phyloP scores from a whole-genome alignment of 2,797 vertebrate genomes.

The Coendou prehensilis region DNA sequence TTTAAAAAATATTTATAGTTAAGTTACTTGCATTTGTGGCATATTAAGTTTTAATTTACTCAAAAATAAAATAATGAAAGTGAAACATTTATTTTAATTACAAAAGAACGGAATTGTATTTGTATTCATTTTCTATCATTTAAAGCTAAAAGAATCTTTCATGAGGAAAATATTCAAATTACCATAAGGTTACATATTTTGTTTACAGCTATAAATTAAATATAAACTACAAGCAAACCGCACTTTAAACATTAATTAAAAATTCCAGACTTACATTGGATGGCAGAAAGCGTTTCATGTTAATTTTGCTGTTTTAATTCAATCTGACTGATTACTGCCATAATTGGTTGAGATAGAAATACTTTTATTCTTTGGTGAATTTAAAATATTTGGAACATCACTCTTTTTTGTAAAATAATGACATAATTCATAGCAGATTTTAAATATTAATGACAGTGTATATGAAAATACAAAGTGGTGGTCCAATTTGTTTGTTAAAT shows the following conservation, averaged over 20 bases:
- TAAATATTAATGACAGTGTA: not conserved
- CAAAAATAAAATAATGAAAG: slow-evolving; percentile 80
- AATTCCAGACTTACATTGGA: slow-evolving; percentile 76
- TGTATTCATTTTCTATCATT: slow-evolving; percentile 73
- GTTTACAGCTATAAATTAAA: slow-evolving; percentile 86
- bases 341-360: slow-evolving; percentile 70
- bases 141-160: slow-evolving; percentile 72
- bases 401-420: slow-evolving; percentile 59
- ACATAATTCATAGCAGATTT: not conserved
- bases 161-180: slow-evolving; percentile 75
- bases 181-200: slow-evolving; percentile 68
- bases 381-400: slow-evolving; percentile 70
- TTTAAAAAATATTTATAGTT: slow-evolving; percentile 70
- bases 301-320: slow-evolving; percentile 82
- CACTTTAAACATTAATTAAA: slow-evolving; percentile 88
- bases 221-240: slow-evolving; percentile 84
- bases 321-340: slow-evolving; percentile 77
- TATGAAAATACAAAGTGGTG: slow-evolving; percentile 1
- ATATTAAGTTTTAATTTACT: slow-evolving; percentile 82
- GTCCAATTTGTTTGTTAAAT: not conserved
- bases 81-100: slow-evolving; percentile 84
- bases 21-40: slow-evolving; percentile 69
- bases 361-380: not conserved
- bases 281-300: slow-evolving; percentile 72
- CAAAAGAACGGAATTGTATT: slow-evolving; percentile 80